Evolutionary conservation across 2,888 invertebrate genomes (phyloP).

Genomic region (Tenthredo amoena): DNA sequence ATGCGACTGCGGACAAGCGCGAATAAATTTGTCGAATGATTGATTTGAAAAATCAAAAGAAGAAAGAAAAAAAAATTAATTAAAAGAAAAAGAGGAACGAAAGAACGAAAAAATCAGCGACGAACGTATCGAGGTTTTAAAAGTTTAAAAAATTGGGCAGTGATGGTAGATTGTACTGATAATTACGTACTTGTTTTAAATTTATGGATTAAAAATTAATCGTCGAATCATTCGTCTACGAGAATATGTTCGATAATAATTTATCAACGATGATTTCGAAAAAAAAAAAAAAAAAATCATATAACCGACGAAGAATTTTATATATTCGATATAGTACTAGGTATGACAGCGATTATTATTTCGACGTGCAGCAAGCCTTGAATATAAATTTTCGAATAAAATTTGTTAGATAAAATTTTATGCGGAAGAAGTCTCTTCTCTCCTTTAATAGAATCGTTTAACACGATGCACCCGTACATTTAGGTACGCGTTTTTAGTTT

Average conservation of each 20-base stretch:
- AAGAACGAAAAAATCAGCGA: background rate
- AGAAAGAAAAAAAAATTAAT: background rate
- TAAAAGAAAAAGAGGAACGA: background rate
- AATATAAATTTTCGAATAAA: slow-evolving; percentile 16
- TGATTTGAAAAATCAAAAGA: background rate
- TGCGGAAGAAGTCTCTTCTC: slow-evolving; percentile 47
- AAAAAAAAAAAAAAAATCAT: background rate
- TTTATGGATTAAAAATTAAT: background rate
- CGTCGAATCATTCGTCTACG: background rate
- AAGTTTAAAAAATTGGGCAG: slow-evolving; percentile 15
- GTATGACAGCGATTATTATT: background rate
- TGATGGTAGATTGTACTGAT: slow-evolving; percentile 16
- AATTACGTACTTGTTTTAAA: background rate
- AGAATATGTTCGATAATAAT: background rate
- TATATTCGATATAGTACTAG: background rate
- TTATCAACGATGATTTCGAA: background rate
- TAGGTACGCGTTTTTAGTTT: background rate
- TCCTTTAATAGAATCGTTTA: slow-evolving; percentile 38
- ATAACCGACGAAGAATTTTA: background rate
- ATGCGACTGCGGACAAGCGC: background rate
- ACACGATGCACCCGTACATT: background rate
- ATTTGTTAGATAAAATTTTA: slow-evolving; percentile 5
- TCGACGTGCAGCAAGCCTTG: slow-evolving; percentile 17
- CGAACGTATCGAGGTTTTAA: background rate
- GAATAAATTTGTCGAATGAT: background rate